Evolutionary conservation across 2,888 invertebrate species (phyloP).

Genomic region (Hemithea aestivaria): DNA sequence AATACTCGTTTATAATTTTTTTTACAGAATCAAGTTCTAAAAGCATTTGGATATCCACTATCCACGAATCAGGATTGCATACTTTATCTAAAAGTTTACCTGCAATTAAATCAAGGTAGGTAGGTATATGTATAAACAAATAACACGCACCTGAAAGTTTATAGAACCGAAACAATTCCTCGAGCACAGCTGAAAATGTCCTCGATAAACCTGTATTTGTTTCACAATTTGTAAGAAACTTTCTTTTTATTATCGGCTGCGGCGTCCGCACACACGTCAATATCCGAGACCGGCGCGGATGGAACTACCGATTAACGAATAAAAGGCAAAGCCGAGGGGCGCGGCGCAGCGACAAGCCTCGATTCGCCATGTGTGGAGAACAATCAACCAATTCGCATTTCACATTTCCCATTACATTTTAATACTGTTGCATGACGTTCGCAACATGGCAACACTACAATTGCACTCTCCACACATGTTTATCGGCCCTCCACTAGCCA

Average conservation of each 20-base stretch:
- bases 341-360: constrained; percentile 50
- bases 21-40: too few species aligned
- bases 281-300: constrained; percentile 51
- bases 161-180: constrained; percentile 40
- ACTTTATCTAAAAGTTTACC: too few species aligned
- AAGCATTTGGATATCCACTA: too few species aligned
- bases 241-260: constrained; percentile 18
- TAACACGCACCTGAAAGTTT: constrained; percentile 39
- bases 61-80: too few species aligned
- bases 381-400: constrained; percentile 48
- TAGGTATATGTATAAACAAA: too few species aligned
- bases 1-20: too few species aligned
- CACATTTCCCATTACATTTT: constrained; percentile 47
- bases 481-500: constrained; percentile 47
- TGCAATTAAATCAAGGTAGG: too few species aligned
- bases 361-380: constrained; percentile 53
- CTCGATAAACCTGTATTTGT: constrained; percentile 9
- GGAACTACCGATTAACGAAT: constrained; percentile 51
- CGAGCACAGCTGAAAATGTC: constrained; percentile 10
- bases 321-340: constrained; percentile 54
- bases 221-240: constrained; percentile 13
- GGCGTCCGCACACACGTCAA: constrained; percentile 47
- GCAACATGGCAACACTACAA: constrained; percentile 50
- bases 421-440: constrained; percentile 33
- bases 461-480: constrained; percentile 44